Percentiles rank a stretch among this genome's conserved stretches.
These are phyloP conservation scores for Distichodus sexfasciatus DNA, from an alignment of 2,797 vertebrate species.

Conservation along the genomic window DNA sequence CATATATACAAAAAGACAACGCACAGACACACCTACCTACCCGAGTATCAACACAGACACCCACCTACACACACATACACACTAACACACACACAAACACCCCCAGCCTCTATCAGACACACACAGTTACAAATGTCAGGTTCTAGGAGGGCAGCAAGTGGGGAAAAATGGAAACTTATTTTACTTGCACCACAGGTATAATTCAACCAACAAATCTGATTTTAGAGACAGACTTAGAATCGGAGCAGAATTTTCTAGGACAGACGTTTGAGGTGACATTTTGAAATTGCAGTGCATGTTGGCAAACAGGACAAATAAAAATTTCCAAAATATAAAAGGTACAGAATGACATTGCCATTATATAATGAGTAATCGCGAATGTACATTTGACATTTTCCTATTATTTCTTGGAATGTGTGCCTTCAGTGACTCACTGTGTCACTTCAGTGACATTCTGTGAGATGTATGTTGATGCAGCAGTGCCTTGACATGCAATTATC, in stretches of 20 bases:
- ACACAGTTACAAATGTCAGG: background rate
- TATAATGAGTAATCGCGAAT: too few species aligned
- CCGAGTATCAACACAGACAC: conserved; percentile 16
- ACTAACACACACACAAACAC: conserved; percentile 4
- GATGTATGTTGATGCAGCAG: background rate
- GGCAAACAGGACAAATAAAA: too few species aligned
- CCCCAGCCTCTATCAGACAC: too few species aligned
- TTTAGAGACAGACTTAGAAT: too few species aligned
- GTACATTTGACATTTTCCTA: too few species aligned
- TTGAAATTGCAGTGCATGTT: too few species aligned
- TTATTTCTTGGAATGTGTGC: background rate
- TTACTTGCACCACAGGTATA: background rate
- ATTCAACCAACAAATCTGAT: too few species aligned
- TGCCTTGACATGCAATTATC: background rate
- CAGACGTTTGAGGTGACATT: too few species aligned
- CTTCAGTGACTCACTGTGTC: background rate
- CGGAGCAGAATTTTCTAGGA: too few species aligned
- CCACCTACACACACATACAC: conserved; percentile 3
- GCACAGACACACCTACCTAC: background rate
- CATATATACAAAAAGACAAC: conserved; percentile 9
- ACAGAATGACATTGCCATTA: too few species aligned
- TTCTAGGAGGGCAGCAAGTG: background rate
- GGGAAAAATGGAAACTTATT: background rate
- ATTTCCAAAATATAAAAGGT: too few species aligned
- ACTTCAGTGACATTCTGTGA: background rate